Conservation (phyloP, 2,888 invertebrate species). For the Drepanosiphum platanoidis region DNA sequence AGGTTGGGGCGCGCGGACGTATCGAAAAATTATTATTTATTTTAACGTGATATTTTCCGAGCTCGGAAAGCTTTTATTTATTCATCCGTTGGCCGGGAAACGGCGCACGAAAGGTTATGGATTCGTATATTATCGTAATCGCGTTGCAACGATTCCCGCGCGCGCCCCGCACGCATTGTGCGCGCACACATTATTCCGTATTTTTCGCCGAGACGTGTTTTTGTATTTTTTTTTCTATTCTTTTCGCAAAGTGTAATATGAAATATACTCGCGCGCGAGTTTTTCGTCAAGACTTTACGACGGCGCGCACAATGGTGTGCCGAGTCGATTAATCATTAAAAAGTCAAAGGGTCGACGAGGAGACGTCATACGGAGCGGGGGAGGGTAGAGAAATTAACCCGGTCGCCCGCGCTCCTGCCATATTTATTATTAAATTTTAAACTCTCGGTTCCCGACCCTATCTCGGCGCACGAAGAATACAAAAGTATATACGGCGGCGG, state of each 20-base stretch:
- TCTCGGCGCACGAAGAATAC: constrained; percentile 47
- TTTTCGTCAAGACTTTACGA: constrained; percentile 19
- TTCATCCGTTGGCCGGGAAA: constrained; percentile 8
- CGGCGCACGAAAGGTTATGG: neutral
- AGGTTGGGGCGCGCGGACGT: no score
- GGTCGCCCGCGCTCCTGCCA: constrained; percentile 29
- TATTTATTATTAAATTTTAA: constrained; percentile 62
- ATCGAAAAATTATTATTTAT: constrained; percentile 41
- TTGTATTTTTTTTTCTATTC: neutral
- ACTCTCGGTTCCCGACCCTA: constrained; percentile 55
- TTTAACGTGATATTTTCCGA: constrained; percentile 7
- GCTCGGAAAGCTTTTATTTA: constrained; percentile 3
- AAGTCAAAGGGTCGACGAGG: constrained; percentile 46
- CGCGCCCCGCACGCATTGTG: neutral
- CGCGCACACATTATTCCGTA: neutral
- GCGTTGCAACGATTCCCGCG: neutral
- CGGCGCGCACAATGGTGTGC: constrained; percentile 25
- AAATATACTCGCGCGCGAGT: no score
- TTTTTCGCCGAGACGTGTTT: neutral
- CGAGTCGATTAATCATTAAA: constrained; percentile 60
- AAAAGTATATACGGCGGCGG: constrained; percentile 35
- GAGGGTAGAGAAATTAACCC: constrained; percentile 36
- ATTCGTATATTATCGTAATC: neutral
- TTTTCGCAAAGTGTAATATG: neutral
- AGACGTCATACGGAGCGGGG: neutral